Base-by-base conservation (phyloP, 2,113 vertebrate genomes). In the Spea multiplicata region DNA sequence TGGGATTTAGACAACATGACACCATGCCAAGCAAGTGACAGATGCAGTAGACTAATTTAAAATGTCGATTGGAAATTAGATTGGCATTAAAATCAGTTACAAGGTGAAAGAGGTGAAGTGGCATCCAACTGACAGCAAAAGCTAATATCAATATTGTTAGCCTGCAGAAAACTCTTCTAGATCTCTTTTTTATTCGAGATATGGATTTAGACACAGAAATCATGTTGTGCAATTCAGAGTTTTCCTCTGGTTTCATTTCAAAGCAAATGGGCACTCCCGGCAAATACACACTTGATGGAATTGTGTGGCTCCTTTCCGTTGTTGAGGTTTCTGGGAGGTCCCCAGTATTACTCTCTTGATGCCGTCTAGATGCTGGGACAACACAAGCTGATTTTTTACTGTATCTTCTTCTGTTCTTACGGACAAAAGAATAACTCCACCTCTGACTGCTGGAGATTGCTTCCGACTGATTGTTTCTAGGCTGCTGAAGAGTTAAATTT, bases 71-170 rank as follows among this genome's bases (percentile, higher is more conserved):
- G 52, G 93, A 94, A 83, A 94, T 93, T 5, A 94, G 89, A 79
- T 90, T 90, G 53, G 91, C 91, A 47, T 93, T 93, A 81, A 94
- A 94, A 82, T 94, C 93, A 0, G 93, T 93, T n/a, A 94, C 91
- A 76, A 94, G 88, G 4, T 94, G 92, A 82, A 94, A 94, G 61
- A 94, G 86, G 78, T 94, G 93, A 53, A 94, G 89, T 3, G 93
- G 93, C 93, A 94, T 93, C 93, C 93, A 94, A 3, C 93, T 94
- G 44, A 94, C 85, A 0, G 91, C 93, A 71, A 94, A 94, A 72
- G 91, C 93, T 44, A 94, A 8, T 71, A 94, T 94, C 78, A 94
- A 50, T 8, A 90, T 62, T 8, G 93, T 93, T 80, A 94, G 83
- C 84, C 92, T 91, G 78, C 92, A 91, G 83, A 93, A 93, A 52